Evolutionary conservation across 2,797 vertebrate species (phyloP), one percentile per base, ranked within the genome.

Genomic region (Lepilemur septentrionalis): DNA sequence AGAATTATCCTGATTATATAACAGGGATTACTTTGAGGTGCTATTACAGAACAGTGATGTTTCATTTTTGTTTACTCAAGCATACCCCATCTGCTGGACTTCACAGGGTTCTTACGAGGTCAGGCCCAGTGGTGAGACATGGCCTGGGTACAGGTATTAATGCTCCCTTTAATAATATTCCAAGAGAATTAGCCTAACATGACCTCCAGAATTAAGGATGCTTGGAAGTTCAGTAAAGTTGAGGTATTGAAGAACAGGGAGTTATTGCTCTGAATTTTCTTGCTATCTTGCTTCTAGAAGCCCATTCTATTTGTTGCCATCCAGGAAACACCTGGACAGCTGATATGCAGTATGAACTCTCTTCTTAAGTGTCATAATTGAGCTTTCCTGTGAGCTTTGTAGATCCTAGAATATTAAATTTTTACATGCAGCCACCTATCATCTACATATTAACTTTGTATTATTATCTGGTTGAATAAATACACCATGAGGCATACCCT

Each of bases 1-100:
- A 93, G 67, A 50, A 91, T 97, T 95, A 93, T 89, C 7, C 15
- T 70, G 87, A 97, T 96, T 94, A 85, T 50, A 91, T 96, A 35
- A 35, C 43, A 65, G 55, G 57, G 59, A 79, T 97, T 85, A 81
- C 50, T 89, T 92, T 94, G 48, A 87, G 86, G 48, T 87, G 17
- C 43, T 94, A 84, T 61, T 93, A 63, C 57, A 72, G 87, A 94
- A 83, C 73, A 91, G 48, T 73, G 46, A 52, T 82, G 38, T 67
- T 83, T 75, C 82, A 20, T 90, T 93, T 92, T 92, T 85, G 72
- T 92, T 97, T 93, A 81, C 30, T 91, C 46, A 87, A 89, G 86
- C 55, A 48, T 79, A 72, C 0, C 7, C 63, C 48, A 69, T 95
- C 95, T 95, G 82, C 43, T 95, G 57, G 48, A 32, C 78, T 94